Evolutionary conservation across 2,797 vertebrate genomes (phyloP).

Genomic region (Gymnocypris eckloni): DNA sequence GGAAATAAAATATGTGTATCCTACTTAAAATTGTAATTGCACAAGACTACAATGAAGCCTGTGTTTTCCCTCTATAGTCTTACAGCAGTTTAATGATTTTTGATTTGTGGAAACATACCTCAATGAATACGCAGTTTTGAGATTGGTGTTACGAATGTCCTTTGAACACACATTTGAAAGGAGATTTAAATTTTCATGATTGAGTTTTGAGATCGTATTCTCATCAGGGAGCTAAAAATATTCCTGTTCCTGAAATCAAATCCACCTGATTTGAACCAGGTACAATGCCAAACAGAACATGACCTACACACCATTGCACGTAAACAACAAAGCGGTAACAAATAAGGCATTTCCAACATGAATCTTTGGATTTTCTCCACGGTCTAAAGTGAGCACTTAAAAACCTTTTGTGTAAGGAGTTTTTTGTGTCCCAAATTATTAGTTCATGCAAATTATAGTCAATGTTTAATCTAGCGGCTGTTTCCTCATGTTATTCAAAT

Average conservation of each 20-base stretch:
- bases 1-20: not conserved
- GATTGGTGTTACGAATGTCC: not conserved
- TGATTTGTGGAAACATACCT: not conserved
- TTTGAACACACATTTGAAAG: not conserved
- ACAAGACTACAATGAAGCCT: not conserved
- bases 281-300: not conserved
- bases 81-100: not conserved
- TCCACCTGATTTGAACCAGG: not conserved
- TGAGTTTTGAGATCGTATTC: not conserved
- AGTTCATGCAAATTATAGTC: conserved; percentile 1
- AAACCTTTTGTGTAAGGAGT: conserved; percentile 31
- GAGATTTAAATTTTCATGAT: not conserved
- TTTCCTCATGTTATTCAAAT: conserved; percentile 66
- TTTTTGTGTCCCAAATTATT: conserved; percentile 23
- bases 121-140: not conserved
- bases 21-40: not conserved
- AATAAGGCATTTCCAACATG: not conserved
- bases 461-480: conserved; percentile 58
- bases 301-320: not conserved
- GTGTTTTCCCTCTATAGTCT: too few species aligned
- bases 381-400: not conserved
- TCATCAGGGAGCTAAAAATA: not conserved
- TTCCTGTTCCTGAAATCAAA: conserved; percentile 37
- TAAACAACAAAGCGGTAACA: conserved; percentile 27
- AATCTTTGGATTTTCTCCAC: not conserved